Conservation (phyloP, 2,888 invertebrate genomes). For the Leptinotarsa tumamoca region DNA sequence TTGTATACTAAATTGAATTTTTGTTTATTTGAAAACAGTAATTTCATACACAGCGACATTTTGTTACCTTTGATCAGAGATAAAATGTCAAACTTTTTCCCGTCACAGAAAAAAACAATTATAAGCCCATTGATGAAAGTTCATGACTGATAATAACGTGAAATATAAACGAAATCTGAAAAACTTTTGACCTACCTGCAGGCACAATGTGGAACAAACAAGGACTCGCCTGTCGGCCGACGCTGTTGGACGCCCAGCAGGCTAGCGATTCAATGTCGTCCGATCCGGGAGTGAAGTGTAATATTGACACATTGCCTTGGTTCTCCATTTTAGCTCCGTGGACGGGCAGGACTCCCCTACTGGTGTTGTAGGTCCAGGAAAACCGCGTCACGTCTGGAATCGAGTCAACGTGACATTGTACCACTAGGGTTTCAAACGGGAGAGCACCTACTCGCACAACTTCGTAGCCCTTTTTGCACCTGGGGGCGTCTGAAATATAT, state of each 20-base stretch:
- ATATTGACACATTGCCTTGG: conserved; percentile 67
- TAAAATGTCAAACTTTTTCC: no score
- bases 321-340: conserved; percentile 72
- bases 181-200: conserved; percentile 73
- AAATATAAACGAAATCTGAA: neutral
- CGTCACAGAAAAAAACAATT: no score
- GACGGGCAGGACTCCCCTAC: conserved; percentile 78
- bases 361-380: conserved; percentile 88
- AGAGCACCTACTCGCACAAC: conserved; percentile 79
- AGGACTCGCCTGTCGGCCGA: conserved; percentile 84
- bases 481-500: conserved; percentile 76
- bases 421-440: conserved; percentile 78
- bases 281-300: conserved; percentile 71
- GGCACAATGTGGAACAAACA: conserved; percentile 86
- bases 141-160: no score
- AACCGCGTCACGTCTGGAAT: conserved; percentile 80
- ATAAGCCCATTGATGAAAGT: no score
- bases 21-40: no score
- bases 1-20: no score
- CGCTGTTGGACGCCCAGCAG: conserved; percentile 89
- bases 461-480: conserved; percentile 80
- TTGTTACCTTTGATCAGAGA: no score
- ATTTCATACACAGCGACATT: no score
- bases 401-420: conserved; percentile 86
- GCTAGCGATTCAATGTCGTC: conserved; percentile 84